Percentiles rank a stretch among this genome's conserved stretches.
phyloP scores from a whole-genome alignment of 2,888 invertebrate species.

The Icerya purchasi region DNA sequence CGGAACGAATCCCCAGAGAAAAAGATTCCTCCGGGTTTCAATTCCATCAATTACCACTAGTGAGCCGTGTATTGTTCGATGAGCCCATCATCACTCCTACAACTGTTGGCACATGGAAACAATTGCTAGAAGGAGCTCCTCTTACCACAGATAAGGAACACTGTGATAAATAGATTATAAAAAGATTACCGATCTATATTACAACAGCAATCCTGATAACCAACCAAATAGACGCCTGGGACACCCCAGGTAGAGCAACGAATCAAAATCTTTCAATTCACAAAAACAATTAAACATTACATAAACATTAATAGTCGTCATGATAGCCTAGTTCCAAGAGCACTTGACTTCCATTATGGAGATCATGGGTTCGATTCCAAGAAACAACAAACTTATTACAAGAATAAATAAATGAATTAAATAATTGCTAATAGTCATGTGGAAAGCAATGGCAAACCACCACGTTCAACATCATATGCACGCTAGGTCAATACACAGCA shows the following conservation, averaged over 20 bases:
- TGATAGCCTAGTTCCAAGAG: too few relatives aligned
- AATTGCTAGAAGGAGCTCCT: not conserved
- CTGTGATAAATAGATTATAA: not conserved
- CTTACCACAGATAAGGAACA: not conserved
- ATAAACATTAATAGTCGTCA: too few relatives aligned
- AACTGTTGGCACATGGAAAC: not conserved
- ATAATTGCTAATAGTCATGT: too few relatives aligned
- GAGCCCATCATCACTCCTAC: not conserved
- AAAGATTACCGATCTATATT: not conserved
- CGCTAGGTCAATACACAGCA: too few relatives aligned
- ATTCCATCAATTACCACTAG: not conserved
- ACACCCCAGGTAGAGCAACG: not conserved
- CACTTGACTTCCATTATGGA: too few relatives aligned
- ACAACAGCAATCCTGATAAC: not conserved
- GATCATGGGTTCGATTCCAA: too few relatives aligned
- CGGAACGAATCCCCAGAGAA: not conserved
- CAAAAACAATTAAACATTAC: not conserved
- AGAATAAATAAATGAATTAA: too few relatives aligned
- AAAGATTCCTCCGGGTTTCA: not conserved
- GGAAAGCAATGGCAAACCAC: too few relatives aligned
- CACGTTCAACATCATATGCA: too few relatives aligned
- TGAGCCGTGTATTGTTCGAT: not conserved
- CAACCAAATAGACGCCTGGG: not conserved
- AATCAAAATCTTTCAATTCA: not conserved
- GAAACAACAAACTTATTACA: too few relatives aligned